A percentile compares a stretch with the other conserved stretches of the same genome.
Conservation (phyloP, 2,113 vertebrate species). For the Mola mola region DNA sequence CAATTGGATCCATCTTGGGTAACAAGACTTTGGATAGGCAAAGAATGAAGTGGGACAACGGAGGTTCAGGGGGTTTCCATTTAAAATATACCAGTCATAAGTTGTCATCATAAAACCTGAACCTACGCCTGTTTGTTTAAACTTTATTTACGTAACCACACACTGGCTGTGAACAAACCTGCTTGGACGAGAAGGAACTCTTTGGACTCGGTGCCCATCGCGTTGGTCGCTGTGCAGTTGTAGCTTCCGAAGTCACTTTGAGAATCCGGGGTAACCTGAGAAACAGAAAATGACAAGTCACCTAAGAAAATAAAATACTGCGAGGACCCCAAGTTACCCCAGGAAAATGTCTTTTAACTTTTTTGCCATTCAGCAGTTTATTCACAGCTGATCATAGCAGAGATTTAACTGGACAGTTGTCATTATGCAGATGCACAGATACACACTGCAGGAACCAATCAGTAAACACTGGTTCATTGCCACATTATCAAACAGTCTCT, state of each 20-base stretch:
- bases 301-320: too few species aligned
- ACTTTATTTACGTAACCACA: too few species aligned
- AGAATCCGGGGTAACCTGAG: constrained; percentile 92
- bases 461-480: constrained; percentile 5
- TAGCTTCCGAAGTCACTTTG: constrained; percentile 96
- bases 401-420: background rate
- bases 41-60: too few species aligned
- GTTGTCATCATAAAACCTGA: too few species aligned
- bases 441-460: background rate
- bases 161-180: constrained; percentile 84
- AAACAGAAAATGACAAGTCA: constrained; percentile 2
- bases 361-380: background rate
- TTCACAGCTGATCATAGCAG: background rate
- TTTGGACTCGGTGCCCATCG: constrained; percentile 91
- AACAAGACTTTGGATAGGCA: too few species aligned
- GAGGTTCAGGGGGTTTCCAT: too few species aligned
- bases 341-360: background rate
- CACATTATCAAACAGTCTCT: background rate
- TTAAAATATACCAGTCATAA: too few species aligned
- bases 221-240: constrained; percentile 95
- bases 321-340: too few species aligned
- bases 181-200: constrained; percentile 97
- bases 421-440: background rate
- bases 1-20: too few species aligned
- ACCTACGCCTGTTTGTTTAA: too few species aligned